A percentile compares a stretch with the other conserved stretches of the same genome.
These are phyloP conservation scores for Ramphastos sulfuratus DNA, from an alignment of 2,113 vertebrate species.

Conservation along the genomic window DNA sequence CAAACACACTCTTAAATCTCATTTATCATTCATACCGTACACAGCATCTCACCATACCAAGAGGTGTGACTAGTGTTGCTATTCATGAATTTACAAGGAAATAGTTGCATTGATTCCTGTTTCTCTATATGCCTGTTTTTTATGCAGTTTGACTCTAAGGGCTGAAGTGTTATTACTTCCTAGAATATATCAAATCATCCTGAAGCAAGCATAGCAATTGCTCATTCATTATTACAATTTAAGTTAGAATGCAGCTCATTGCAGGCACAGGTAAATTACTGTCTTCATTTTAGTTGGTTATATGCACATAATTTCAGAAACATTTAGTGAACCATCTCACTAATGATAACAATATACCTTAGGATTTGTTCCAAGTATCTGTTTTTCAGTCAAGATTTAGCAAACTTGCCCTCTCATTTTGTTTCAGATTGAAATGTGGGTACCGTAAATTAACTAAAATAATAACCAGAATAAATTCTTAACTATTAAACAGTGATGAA, in stretches of 20 bases:
- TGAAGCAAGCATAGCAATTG: not conserved
- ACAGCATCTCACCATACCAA: not conserved
- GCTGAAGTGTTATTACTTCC: not conserved
- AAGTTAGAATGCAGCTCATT: not conserved
- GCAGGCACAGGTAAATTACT: not conserved
- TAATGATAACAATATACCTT: not conserved
- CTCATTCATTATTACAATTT: not conserved
- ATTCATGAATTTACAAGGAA: not conserved
- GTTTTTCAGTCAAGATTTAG: not conserved
- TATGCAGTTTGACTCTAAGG: not conserved
- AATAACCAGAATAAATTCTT: not conserved
- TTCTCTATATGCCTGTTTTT: not conserved
- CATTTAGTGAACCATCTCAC: not conserved
- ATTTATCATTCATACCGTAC: not conserved
- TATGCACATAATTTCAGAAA: not conserved
- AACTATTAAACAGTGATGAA: not conserved
- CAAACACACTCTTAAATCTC: not conserved
- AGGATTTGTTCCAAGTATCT: slow-evolving; percentile 11
- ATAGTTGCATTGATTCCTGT: not conserved
- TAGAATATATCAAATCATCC: not conserved
- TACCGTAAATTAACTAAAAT: not conserved
- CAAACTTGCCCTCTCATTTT: slow-evolving; percentile 6
- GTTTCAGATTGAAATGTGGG: not conserved
- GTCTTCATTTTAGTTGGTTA: not conserved
- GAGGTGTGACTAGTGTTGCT: not conserved